phyloP scores from a whole-genome alignment of 2,797 vertebrate species.

The Molossus molossus region DNA sequence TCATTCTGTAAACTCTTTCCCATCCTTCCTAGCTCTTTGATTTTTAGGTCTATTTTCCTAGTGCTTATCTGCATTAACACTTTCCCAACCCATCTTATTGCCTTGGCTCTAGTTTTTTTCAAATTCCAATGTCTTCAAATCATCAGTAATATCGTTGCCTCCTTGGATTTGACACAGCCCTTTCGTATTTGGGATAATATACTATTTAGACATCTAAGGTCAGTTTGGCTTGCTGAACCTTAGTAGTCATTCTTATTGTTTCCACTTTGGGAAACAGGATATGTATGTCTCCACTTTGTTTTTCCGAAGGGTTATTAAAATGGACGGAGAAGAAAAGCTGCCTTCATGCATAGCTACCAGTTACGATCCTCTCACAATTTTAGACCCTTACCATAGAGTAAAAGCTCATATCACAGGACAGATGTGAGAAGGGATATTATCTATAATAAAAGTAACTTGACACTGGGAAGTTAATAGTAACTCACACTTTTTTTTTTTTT shows the following conservation, averaged over 20 bases:
- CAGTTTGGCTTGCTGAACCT: background rate
- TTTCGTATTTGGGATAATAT: background rate
- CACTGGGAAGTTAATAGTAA: background rate
- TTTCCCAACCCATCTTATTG: background rate
- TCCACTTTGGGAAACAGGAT: background rate
- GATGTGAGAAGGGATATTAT: background rate
- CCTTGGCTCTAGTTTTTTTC: background rate
- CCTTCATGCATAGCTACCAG: background rate
- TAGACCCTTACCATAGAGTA: background rate
- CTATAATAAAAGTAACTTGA: background rate
- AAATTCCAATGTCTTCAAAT: background rate
- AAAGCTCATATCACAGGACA: background rate
- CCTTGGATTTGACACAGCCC: background rate
- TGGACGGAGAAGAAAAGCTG: background rate
- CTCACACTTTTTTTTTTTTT: background rate
- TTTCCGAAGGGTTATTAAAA: background rate
- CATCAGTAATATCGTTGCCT: background rate
- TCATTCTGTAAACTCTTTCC: conserved; percentile 43
- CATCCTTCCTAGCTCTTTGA: conserved; percentile 46
- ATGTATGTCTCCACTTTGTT: background rate
- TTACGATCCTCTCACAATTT: background rate
- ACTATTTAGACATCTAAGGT: background rate
- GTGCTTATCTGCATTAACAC: background rate
- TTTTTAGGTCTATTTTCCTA: conserved; percentile 18
- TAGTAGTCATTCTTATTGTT: background rate